phyloP scores from a whole-genome alignment of 1,140 invertebrate species.

The Globodera rostochiensis region DNA sequence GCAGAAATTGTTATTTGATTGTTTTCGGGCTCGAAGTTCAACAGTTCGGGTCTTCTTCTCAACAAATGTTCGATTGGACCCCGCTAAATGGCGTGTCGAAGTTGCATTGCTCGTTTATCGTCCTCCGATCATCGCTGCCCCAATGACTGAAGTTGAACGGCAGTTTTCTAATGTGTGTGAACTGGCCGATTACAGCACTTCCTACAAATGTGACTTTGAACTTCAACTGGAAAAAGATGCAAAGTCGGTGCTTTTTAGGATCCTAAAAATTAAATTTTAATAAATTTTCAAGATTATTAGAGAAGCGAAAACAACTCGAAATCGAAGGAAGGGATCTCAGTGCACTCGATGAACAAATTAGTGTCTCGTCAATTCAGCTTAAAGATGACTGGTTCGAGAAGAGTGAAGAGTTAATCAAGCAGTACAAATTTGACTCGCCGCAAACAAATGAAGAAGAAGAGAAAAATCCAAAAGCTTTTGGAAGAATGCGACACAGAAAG shows the following conservation, averaged over 20 bases:
- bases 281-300: constrained; percentile 50
- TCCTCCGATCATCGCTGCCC: constrained; percentile 51
- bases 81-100: constrained; percentile 24
- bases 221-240: constrained; percentile 51
- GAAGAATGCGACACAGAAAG: constrained; percentile 48
- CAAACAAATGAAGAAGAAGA: constrained; percentile 17
- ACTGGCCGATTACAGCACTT: constrained; percentile 47
- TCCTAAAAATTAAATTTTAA: constrained; percentile 11
- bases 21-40: not conserved
- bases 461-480: constrained; percentile 29
- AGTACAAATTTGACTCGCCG: constrained; percentile 40
- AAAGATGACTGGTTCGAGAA: constrained; percentile 54
- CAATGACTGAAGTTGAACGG: constrained; percentile 53
- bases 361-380: constrained; percentile 47
- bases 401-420: constrained; percentile 11
- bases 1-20: not conserved
- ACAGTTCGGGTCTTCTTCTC: not conserved
- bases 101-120: constrained; percentile 38
- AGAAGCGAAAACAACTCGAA: constrained; percentile 51
- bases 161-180: constrained; percentile 33
- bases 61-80: not conserved
- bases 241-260: constrained; percentile 41
- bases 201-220: constrained; percentile 54
- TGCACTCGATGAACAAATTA: constrained; percentile 58
- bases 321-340: constrained; percentile 61